Base-by-base conservation (phyloP, 2,113 vertebrate genomes). In the Chrysemys picta region DNA sequence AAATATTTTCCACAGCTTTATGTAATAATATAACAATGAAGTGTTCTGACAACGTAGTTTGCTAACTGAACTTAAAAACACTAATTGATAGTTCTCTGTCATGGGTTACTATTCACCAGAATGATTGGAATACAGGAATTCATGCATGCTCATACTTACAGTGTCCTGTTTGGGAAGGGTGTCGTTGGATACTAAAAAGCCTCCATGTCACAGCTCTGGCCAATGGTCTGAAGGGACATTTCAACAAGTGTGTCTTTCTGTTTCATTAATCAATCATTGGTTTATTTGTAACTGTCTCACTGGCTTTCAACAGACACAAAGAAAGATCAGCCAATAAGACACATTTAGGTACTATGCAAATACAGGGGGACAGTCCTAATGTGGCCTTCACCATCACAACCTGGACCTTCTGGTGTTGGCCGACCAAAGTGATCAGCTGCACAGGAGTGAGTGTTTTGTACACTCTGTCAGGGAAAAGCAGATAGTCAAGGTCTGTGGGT, bases 111-210 rank as follows among this genome's bases (percentile, higher is more conserved):
- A 76, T 21, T 11, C 3, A 59, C 0, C n/a, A 8, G 47, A 42
- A 16, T 31, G 47, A n/a, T 10, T 75, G 38, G 29, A n/a, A 38
- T 38, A 38, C 80, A 65, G 56, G 47, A 84, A 42, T 47, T 65
- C 45, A 56, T 0, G 0, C 27, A 17, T 2, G 27, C 3, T 59
- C 78, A 5, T 2, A 3, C 17, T 56, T 47, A 38, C 53, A 29
- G 1, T 2, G 35, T 3, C 1, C 42, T n/a, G 27, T 22, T 80
- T 92, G 87, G 69, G 82, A 92, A 82, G 52, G 16, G 6, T 47
- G 25, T 47, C 24, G 11, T 4, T 22, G 42, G 10, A 85, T 27
- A 17, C 90, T 72, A 21, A 25, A 65, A 76, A 84, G 3, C 10
- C 85, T 42, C 56, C n/a, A 10, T 76, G 21, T 13, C 54, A 16